phyloP scores from a whole-genome alignment of 2,113 vertebrate genomes.

The Pluvianellus socialis region DNA sequence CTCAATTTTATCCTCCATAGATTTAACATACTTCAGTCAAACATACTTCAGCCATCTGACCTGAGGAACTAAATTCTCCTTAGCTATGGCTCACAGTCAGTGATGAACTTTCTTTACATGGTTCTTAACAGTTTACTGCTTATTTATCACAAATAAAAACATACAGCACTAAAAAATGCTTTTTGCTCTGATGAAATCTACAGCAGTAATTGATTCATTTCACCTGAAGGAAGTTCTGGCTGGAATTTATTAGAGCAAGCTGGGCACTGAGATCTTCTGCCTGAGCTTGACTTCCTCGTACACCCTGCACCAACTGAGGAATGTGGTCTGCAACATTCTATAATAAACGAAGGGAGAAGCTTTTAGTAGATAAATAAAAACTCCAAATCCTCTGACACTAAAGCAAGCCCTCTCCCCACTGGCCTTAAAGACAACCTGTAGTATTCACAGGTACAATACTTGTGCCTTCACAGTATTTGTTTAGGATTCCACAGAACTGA shows the following conservation, averaged over 20 bases:
- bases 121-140: neutral
- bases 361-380: neutral
- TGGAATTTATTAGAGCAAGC: conserved; percentile 93
- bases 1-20: neutral
- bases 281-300: conserved; percentile 93
- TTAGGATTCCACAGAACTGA: neutral
- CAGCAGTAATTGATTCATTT: neutral
- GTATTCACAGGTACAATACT: neutral
- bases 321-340: conserved; percentile 95
- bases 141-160: neutral
- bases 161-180: neutral
- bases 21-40: neutral
- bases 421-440: neutral
- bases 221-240: conserved; percentile 97
- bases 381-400: neutral
- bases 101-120: neutral
- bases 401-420: neutral
- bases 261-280: conserved; percentile 94
- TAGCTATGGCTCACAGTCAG: neutral
- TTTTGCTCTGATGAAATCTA: neutral
- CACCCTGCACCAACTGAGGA: conserved; percentile 94
- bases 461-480: neutral
- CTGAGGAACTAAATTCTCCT: neutral
- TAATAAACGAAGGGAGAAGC: neutral
- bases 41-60: neutral